phyloP scores from a whole-genome alignment of 2,113 vertebrate species.

The Cheirogaleus medius region DNA sequence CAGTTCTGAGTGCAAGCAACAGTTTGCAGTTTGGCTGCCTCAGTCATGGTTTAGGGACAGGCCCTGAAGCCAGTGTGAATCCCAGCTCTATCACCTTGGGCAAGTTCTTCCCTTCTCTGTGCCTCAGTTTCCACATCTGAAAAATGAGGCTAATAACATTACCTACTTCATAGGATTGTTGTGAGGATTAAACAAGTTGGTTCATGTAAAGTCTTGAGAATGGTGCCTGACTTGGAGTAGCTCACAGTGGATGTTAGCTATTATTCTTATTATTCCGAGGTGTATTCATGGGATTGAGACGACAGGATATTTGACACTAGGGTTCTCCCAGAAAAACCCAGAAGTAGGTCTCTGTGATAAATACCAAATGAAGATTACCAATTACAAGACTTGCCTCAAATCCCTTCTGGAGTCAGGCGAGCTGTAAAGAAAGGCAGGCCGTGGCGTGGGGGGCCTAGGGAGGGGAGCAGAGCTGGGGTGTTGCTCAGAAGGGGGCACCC shows the following conservation, averaged over 20 bases:
- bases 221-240: background rate
- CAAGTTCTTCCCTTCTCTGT: background rate
- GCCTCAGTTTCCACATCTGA: conserved; percentile 9
- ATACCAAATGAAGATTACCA: conserved; percentile 55
- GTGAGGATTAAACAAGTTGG: background rate
- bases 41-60: background rate
- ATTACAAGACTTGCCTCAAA: conserved; percentile 17
- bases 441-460: background rate
- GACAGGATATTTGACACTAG: conserved; percentile 35
- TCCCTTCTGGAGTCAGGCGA: background rate
- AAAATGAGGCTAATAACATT: background rate
- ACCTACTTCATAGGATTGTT: background rate
- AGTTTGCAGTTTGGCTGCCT: background rate
- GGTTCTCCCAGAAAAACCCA: conserved; percentile 58
- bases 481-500: background rate
- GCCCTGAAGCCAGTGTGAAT: background rate
- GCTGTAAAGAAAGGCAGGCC: conserved; percentile 5
- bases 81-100: background rate
- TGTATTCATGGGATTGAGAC: background rate
- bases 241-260: background rate
- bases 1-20: background rate
- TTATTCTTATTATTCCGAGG: background rate
- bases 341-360: conserved; percentile 27
- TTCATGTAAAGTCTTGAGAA: background rate
- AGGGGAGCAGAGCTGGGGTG: background rate